These are phyloP conservation scores for Heterotis niloticus DNA, from an alignment of 2,113 vertebrate genomes.

Conservation along the genomic window DNA sequence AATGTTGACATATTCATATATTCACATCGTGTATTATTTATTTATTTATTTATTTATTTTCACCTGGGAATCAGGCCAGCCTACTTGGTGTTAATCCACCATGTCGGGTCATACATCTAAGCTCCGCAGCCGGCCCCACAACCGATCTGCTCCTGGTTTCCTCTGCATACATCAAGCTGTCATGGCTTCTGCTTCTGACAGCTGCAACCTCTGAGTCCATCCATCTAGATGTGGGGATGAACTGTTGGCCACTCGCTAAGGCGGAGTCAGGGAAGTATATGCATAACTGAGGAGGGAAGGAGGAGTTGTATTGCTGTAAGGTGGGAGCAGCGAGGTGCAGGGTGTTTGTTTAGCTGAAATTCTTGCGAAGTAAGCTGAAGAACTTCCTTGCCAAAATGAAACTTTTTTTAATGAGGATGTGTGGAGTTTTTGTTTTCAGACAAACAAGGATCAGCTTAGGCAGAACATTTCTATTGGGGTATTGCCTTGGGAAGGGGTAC, in stretches of 20 bases:
- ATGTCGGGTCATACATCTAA: background rate
- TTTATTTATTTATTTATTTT: background rate
- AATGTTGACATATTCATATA: constrained; percentile 14
- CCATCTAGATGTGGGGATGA: background rate
- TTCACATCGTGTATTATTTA: background rate
- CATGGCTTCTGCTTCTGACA: background rate
- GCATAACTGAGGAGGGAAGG: background rate
- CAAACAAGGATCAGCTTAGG: background rate
- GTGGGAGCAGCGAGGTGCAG: background rate
- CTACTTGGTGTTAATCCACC: background rate
- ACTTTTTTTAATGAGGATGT: no score
- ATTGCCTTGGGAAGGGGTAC: background rate
- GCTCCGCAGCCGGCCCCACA: background rate
- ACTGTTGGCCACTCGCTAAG: background rate
- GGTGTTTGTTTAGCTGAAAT: no score
- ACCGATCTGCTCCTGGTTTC: background rate
- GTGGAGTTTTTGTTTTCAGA: no score
- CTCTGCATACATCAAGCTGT: background rate
- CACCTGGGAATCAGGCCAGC: background rate
- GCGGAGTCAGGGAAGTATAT: background rate
- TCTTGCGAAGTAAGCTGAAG: no score
- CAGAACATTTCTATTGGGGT: constrained; percentile 25
- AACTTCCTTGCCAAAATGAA: no score
- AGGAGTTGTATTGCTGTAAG: background rate
- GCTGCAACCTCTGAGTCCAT: background rate